Conservation (phyloP, 2,113 vertebrate species). For the Numenius arquata region DNA sequence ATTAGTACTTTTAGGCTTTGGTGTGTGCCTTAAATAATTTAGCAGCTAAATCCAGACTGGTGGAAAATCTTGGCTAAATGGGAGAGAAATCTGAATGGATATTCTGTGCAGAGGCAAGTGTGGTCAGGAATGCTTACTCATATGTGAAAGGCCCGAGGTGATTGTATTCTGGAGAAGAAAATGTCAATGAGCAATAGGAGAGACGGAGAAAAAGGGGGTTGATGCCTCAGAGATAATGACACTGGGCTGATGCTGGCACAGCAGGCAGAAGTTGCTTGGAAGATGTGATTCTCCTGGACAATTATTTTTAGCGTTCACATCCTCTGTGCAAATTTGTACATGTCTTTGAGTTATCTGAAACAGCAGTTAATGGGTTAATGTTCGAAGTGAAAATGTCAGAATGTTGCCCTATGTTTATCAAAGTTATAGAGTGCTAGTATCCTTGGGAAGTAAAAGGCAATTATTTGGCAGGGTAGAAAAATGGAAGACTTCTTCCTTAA, state of each 20-base stretch:
- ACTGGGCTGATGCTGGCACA: neutral
- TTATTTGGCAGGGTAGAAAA: neutral
- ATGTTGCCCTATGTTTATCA: rapidly evolving
- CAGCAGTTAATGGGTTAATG: neutral
- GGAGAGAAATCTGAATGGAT: neutral
- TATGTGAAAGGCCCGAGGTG: neutral
- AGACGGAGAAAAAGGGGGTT: neutral
- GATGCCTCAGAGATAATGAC: neutral
- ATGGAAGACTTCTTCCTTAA: neutral
- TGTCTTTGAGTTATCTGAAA: neutral
- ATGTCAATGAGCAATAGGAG: neutral
- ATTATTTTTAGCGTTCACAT: neutral
- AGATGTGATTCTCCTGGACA: neutral
- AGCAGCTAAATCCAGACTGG: neutral
- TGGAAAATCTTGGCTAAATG: neutral
- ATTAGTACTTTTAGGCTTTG: neutral
- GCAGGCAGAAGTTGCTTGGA: neutral
- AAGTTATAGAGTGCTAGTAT: neutral
- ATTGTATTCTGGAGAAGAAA: neutral
- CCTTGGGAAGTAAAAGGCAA: neutral
- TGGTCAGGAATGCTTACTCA: neutral
- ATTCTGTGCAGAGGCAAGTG: neutral
- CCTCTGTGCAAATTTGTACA: neutral
- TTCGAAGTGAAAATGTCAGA: neutral
- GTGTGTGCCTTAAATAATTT: neutral